phyloP scores from a whole-genome alignment of 2,888 invertebrate species.

The Sipha maydis region DNA sequence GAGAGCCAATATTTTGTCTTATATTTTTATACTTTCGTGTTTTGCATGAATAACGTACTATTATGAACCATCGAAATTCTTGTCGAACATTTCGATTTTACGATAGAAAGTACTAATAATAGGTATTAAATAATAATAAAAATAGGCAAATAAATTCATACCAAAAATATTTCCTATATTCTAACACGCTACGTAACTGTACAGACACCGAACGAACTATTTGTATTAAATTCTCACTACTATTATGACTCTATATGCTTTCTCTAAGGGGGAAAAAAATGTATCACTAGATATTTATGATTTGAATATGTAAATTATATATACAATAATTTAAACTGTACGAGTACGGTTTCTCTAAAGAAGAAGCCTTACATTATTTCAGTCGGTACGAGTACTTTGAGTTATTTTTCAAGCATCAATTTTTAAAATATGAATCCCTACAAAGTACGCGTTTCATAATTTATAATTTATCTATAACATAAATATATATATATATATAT shows the following conservation, averaged over 20 bases:
- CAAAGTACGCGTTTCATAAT: not conserved
- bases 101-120: too few relatives aligned
- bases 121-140: too few relatives aligned
- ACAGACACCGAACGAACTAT: not conserved
- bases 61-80: too few relatives aligned
- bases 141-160: too few relatives aligned
- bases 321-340: not conserved
- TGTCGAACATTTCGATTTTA: too few relatives aligned
- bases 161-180: too few relatives aligned
- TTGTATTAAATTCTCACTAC: not conserved
- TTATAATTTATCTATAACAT: not conserved
- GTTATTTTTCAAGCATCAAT: not conserved
- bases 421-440: conserved; percentile 4
- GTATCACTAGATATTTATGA: not conserved
- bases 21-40: too few relatives aligned
- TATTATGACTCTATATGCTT: not conserved
- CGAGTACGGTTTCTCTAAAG: not conserved
- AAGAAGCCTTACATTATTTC: not conserved
- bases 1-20: too few relatives aligned
- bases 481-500: not conserved
- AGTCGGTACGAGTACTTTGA: not conserved
- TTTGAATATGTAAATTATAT: not conserved
- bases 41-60: too few relatives aligned
- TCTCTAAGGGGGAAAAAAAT: not conserved
- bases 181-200: too few relatives aligned